A percentile compares a stretch with the other conserved stretches of the same genome.
These are phyloP conservation scores for Heteromyza rotundicornis DNA, from an alignment of 2,888 invertebrate species.

Conservation along the genomic window DNA sequence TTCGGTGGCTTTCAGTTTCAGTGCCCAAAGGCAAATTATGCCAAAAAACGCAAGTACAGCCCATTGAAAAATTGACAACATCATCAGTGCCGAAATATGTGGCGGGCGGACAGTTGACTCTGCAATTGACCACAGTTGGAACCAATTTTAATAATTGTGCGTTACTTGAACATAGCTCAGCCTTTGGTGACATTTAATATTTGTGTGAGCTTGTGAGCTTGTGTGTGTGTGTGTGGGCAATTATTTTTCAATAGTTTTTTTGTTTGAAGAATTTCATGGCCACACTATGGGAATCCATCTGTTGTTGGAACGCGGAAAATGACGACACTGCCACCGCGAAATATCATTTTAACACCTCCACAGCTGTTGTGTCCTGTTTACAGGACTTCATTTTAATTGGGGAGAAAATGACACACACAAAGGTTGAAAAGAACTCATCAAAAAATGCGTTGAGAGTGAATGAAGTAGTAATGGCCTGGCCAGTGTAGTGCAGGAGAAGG, in stretches of 20 bases:
- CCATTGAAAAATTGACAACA: background rate
- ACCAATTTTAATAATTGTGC: constrained; percentile 6
- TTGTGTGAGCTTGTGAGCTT: constrained; percentile 33
- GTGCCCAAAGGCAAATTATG: no score
- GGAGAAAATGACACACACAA: background rate
- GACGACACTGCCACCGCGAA: constrained; percentile 40
- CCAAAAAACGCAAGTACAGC: constrained; percentile 1
- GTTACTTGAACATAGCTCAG: background rate
- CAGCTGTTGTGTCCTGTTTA: constrained; percentile 38
- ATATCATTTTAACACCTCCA: constrained; percentile 43
- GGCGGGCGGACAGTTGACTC: background rate
- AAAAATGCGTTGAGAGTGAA: no score
- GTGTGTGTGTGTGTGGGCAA: no score
- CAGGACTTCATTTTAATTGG: background rate
- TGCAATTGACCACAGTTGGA: background rate
- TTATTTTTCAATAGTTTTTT: constrained; percentile 45
- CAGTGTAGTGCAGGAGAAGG: background rate
- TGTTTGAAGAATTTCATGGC: background rate
- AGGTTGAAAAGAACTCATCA: background rate
- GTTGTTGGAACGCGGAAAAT: constrained; percentile 12
- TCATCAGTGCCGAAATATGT: background rate
- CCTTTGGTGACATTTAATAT: constrained; percentile 40
- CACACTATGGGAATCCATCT: background rate
- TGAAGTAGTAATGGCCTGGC: no score
- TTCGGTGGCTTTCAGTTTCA: no score